A percentile compares a stretch with the other conserved stretches of the same genome.
Conservation (phyloP, 2,797 vertebrate species). For the Mycteria americana region DNA sequence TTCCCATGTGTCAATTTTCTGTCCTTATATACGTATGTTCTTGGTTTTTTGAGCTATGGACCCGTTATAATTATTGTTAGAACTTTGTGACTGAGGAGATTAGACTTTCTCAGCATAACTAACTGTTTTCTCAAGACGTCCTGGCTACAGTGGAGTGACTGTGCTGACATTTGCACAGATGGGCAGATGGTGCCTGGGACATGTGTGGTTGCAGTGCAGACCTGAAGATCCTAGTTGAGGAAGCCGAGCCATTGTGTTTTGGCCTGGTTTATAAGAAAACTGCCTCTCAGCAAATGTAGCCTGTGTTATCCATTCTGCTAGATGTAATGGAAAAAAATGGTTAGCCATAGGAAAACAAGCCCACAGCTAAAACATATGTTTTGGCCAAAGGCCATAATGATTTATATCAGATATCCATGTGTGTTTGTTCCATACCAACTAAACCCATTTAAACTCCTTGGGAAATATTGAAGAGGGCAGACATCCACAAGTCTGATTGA, state of each 20-base stretch:
- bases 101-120: slow-evolving; percentile 33
- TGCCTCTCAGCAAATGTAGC: neutral
- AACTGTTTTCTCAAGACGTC: slow-evolving; percentile 29
- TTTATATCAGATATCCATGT: neutral
- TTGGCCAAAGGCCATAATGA: neutral
- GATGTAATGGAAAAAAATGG: neutral
- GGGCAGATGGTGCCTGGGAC: slow-evolving; percentile 40
- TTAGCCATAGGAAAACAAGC: neutral
- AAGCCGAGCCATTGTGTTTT: neutral
- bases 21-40: neutral
- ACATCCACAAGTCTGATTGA: neutral
- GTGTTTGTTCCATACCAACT: neutral
- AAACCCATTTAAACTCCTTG: neutral
- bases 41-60: neutral
- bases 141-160: slow-evolving; percentile 26
- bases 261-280: neutral
- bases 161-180: slow-evolving; percentile 50
- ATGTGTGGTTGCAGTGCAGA: slow-evolving; percentile 29
- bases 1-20: slow-evolving; percentile 7
- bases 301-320: neutral
- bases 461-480: neutral
- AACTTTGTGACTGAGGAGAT: neutral
- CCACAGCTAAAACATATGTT: neutral
- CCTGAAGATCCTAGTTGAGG: slow-evolving; percentile 22
- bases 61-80: neutral